A percentile compares a stretch with the other conserved stretches of the same genome.
Evolutionary conservation across 2,113 vertebrate species (phyloP).

Genomic region (Myrmophylax atrothorax): DNA sequence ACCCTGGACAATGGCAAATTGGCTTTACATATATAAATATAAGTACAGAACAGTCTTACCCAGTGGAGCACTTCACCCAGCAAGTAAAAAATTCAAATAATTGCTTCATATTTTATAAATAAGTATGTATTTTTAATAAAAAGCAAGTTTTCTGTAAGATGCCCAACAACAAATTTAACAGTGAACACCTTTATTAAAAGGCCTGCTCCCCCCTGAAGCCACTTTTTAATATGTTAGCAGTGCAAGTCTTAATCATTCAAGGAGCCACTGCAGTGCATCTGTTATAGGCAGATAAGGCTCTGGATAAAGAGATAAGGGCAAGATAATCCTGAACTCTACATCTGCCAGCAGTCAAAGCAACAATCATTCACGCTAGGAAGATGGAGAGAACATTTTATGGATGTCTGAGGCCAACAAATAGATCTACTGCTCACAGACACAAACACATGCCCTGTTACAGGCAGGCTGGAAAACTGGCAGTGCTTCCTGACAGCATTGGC

Average conservation of each 20-base stretch:
- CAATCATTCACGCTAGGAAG: neutral
- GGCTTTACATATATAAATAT: neutral
- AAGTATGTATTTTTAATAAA: neutral
- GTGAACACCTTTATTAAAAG: neutral
- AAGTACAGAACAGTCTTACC: neutral
- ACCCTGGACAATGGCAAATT: neutral
- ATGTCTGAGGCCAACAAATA: neutral
- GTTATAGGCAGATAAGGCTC: neutral
- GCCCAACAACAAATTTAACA: neutral
- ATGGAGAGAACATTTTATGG: neutral
- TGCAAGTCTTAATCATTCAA: neutral
- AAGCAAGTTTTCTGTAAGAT: neutral
- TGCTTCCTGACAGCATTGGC: neutral
- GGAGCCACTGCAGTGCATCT: neutral
- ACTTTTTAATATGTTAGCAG: neutral
- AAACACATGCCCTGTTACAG: neutral
- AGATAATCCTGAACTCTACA: constrained; percentile 26
- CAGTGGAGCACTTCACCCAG: neutral
- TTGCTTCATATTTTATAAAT: neutral
- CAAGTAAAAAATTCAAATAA: neutral
- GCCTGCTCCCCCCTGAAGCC: neutral
- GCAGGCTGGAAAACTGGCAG: constrained; percentile 10
- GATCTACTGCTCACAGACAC: neutral
- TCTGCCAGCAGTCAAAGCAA: constrained; percentile 46
- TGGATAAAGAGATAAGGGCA: constrained; percentile 51